Evolutionary conservation across 2,113 vertebrate species (phyloP), one percentile per base, ranked within the genome.

Genomic region (Lasiurus borealis): DNA sequence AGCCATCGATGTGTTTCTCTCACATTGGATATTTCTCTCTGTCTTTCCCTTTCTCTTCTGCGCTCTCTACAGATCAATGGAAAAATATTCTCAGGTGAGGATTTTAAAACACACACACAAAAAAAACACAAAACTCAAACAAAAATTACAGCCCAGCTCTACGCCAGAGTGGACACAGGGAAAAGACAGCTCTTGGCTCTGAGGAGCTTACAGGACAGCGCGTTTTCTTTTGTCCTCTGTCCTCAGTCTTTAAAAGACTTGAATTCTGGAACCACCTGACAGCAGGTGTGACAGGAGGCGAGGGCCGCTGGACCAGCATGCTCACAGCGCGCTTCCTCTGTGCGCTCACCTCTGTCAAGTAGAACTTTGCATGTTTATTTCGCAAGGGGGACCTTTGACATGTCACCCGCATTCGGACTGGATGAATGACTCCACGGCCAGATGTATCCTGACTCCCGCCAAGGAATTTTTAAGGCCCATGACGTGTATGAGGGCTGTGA

Each of bases 401-500:
- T 31, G 34, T 48, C 59, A 46, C 40, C 50, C 18, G 3, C 46
- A 29, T 87, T 40, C 40, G 40, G 40, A 40, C 5, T 40, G 40
- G 40, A 40, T 40, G 5, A 40, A 40, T 40, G 40, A 40, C 40
- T 40, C 40, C 3, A 40, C 40, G 40, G 77, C 78, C 91, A 86
- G 68, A 46, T 80, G 50, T 54, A 72, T 75, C 19, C 46, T 80
- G 59, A 90, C 57, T 93, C 2, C 15, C 54, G 90, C 59, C 90
- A 91, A 87, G 31, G 68, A 78, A 62, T 46, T 27, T 88, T 85
- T 81, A 73, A 31, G 25, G 64, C 12, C 34, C 59, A 40, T 82
- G 92, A 73, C 88, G 90, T 95, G 90, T 16, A 75, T 85, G 82
- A 91, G 31, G 21, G 87, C 40, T 77, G 15, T 69, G 86, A 90